phyloP scores from a whole-genome alignment of 2,113 vertebrate species.

The Propithecus coquereli region DNA sequence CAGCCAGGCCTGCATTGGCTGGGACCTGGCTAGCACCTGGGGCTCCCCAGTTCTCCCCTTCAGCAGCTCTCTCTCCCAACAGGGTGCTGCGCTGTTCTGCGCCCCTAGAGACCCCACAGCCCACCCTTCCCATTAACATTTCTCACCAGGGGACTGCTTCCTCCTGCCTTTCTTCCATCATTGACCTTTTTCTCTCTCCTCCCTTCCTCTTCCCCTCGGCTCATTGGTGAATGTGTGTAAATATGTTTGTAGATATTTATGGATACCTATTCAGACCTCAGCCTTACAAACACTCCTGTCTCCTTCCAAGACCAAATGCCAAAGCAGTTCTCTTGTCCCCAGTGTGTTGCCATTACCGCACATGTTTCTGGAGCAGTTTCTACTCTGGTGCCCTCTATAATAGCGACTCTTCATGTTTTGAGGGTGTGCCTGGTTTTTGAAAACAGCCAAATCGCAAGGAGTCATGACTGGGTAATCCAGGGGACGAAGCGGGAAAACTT shows the following conservation, averaged over 20 bases:
- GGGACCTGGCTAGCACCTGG: too few species aligned
- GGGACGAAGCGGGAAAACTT: not conserved
- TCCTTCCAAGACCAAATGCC: not conserved
- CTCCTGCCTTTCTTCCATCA: not conserved
- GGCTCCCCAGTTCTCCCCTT: not conserved
- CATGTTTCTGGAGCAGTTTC: not conserved
- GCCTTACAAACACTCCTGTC: not conserved
- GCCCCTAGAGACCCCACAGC: accelerated
- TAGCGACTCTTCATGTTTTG: not conserved
- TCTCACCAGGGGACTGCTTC: not conserved
- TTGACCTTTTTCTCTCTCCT: not conserved
- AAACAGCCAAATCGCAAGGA: not conserved
- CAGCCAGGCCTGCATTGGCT: not conserved
- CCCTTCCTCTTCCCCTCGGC: too few species aligned
- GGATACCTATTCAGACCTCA: not conserved
- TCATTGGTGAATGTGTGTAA: not conserved
- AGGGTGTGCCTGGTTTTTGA: conserved; percentile 7
- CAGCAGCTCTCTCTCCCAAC: not conserved
- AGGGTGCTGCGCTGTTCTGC: too few species aligned
- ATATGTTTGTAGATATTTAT: not conserved
- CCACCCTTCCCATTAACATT: not conserved
- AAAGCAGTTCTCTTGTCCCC: not conserved
- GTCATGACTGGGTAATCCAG: not conserved
- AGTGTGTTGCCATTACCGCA: not conserved
- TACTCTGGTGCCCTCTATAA: not conserved